phyloP scores from a whole-genome alignment of 1,140 invertebrate species.

The Meteorus sp. region DNA sequence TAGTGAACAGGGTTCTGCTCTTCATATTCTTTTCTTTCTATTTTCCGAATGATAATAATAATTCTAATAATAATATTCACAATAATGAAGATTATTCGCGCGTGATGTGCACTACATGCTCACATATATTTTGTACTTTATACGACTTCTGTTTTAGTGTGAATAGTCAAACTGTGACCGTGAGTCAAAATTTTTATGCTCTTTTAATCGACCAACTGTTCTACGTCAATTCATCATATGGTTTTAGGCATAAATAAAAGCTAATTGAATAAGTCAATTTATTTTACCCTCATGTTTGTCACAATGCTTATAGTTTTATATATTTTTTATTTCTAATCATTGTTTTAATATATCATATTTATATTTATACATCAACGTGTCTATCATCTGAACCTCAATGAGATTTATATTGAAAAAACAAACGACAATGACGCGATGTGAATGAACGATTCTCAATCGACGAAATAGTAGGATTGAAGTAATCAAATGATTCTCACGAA shows the following conservation, averaged over 20 bases:
- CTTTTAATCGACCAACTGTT: constrained; percentile 15
- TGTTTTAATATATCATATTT: background rate
- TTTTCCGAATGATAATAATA: no score
- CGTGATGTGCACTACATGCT: no score
- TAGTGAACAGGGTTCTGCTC: no score
- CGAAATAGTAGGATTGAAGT: constrained; percentile 1
- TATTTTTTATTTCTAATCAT: background rate
- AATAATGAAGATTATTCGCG: no score
- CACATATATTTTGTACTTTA: constrained; percentile 14
- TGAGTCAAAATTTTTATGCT: constrained; percentile 12
- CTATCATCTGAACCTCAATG: no score
- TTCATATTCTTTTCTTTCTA: no score
- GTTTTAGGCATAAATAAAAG: constrained; percentile 16
- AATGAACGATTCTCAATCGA: constrained; percentile 6
- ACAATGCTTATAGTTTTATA: background rate
- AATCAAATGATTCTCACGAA: background rate
- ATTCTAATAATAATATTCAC: no score
- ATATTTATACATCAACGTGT: no score
- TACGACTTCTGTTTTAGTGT: constrained; percentile 13
- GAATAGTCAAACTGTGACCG: constrained; percentile 15
- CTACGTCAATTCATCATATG: constrained; percentile 10
- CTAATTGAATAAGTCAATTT: background rate
- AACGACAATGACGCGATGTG: background rate
- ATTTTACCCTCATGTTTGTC: background rate
- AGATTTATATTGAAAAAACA: background rate